A percentile compares a stretch with the other conserved stretches of the same genome.
Evolutionary conservation across 2,797 vertebrate genomes (phyloP).

Genomic region (Anguilla anguilla): DNA sequence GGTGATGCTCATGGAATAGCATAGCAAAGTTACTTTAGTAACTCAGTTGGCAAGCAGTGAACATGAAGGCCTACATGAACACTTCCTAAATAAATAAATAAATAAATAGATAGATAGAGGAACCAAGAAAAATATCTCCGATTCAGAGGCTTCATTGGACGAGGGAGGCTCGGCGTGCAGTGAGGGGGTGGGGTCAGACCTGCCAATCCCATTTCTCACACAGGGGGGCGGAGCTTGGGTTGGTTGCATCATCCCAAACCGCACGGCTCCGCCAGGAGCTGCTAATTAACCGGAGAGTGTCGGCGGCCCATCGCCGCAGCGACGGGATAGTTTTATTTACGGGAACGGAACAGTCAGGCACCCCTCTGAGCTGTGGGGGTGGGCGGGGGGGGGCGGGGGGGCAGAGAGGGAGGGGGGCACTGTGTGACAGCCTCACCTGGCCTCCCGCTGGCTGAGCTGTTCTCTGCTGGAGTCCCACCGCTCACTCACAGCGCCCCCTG

Average conservation of each 20-base stretch:
- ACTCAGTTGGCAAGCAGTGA: neutral
- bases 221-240: neutral
- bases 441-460: neutral
- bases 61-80: neutral
- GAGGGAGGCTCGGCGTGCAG: too few species aligned
- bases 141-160: too few species aligned
- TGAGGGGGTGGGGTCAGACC: neutral
- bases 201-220: neutral
- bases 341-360: too few species aligned
- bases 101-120: neutral
- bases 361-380: neutral
- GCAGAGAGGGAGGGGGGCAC: too few species aligned
- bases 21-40: neutral
- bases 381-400: too few species aligned
- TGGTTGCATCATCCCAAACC: neutral
- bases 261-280: neutral
- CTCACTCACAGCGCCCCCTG: too few species aligned
- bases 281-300: constrained; percentile 33
- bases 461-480: too few species aligned
- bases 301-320: neutral
- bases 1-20: neutral
- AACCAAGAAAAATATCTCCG: neutral
- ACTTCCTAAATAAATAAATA: neutral
- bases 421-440: too few species aligned
- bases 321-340: neutral